A percentile compares a stretch with the other conserved stretches of the same genome.
Evolutionary conservation across 2,113 vertebrate genomes (phyloP).

Genomic region (Salvelinus alpinus): DNA sequence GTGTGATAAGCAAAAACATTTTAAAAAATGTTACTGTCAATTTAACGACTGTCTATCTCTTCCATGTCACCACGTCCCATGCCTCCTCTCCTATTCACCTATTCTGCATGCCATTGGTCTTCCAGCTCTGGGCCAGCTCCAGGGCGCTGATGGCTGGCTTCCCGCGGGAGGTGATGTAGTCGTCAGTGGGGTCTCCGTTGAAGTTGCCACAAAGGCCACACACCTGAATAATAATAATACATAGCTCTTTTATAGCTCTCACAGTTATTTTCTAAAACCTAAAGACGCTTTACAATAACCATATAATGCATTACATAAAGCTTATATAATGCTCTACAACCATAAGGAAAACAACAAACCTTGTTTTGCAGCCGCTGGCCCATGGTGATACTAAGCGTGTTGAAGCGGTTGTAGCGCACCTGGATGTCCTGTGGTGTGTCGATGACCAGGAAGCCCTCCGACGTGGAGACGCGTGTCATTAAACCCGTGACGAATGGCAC

Average conservation of each 20-base stretch:
- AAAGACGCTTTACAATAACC: too few relatives aligned
- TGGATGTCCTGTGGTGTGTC: conserved; percentile 94
- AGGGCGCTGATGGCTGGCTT: conserved; percentile 88
- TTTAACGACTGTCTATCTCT: neutral
- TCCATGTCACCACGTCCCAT: neutral
- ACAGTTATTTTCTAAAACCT: too few relatives aligned
- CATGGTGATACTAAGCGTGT: conserved; percentile 90
- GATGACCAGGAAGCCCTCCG: conserved; percentile 93
- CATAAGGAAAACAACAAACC: neutral
- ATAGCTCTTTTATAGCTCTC: too few relatives aligned
- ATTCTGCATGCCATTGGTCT: conserved; percentile 98
- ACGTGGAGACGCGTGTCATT: conserved; percentile 90
- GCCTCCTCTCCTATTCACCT: conserved; percentile 73
- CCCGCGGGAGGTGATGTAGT: conserved; percentile 91
- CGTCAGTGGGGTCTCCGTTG: conserved; percentile 89
- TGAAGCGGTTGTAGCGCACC: conserved; percentile 92
- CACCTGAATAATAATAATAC: conserved; percentile 55
- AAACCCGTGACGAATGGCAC: conserved; percentile 92
- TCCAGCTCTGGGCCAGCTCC: conserved; percentile 97
- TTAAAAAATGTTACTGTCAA: too few relatives aligned
- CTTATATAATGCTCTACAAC: too few relatives aligned
- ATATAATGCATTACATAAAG: too few relatives aligned
- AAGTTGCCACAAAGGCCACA: conserved; percentile 98
- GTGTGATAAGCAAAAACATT: too few relatives aligned
- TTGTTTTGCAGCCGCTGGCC: conserved; percentile 96